phyloP scores from a whole-genome alignment of 2,888 invertebrate genomes.

The Pyrrhosoma nymphula region DNA sequence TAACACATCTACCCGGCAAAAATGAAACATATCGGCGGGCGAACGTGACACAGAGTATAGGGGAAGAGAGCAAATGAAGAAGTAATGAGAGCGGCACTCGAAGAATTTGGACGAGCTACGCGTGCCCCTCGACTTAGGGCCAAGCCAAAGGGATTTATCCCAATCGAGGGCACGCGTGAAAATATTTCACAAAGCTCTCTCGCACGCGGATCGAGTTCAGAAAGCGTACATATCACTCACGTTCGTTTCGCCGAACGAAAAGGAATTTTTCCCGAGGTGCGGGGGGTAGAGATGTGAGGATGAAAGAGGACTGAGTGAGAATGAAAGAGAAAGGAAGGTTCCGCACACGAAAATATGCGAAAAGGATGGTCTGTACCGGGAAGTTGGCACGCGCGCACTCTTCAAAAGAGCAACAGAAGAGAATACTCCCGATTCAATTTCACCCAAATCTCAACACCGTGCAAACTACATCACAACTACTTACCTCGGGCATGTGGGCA shows the following conservation, averaged over 20 bases:
- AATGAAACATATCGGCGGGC: neutral
- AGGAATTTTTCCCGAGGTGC: neutral
- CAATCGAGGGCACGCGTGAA: neutral
- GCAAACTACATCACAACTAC: neutral
- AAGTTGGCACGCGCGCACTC: neutral
- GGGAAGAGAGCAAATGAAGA: neutral
- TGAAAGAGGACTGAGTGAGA: neutral
- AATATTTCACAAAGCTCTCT: neutral
- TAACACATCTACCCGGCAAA: neutral
- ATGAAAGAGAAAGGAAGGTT: neutral
- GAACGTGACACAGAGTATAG: neutral
- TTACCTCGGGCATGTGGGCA: slow-evolving; percentile 63
- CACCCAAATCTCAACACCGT: neutral
- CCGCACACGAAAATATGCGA: neutral
- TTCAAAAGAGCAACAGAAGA: neutral
- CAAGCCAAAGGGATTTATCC: neutral
- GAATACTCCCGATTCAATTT: neutral
- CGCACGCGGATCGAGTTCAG: neutral
- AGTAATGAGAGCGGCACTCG: neutral
- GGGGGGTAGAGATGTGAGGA: neutral
- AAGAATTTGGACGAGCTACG: neutral
- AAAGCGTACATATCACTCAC: neutral
- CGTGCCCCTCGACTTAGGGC: neutral
- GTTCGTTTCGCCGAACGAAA: neutral
- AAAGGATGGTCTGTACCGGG: neutral